Evolutionary conservation across 2,797 vertebrate species (phyloP).

Genomic region (Botia kubotai): DNA sequence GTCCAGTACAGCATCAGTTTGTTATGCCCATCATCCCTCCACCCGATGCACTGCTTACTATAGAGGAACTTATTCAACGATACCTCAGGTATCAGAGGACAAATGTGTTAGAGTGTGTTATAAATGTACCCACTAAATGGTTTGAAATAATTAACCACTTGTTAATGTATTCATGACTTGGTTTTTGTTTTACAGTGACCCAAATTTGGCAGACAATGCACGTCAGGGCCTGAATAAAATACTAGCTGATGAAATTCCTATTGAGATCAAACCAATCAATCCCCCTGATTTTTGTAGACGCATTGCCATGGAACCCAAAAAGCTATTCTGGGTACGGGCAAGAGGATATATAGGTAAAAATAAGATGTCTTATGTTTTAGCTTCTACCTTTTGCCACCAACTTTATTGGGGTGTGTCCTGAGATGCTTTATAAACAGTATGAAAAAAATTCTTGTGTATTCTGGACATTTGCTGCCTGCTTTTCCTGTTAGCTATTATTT

Average conservation of each 20-base stretch:
- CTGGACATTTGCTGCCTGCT: too few relatives aligned
- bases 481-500: too few relatives aligned
- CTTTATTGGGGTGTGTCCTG: too few relatives aligned
- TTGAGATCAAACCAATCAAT: slow-evolving; percentile 90
- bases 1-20: slow-evolving; percentile 89
- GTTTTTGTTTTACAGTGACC: slow-evolving; percentile 78
- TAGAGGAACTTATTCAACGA: slow-evolving; percentile 82
- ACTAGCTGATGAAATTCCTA: slow-evolving; percentile 86
- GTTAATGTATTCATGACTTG: neutral
- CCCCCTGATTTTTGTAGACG: slow-evolving; percentile 70
- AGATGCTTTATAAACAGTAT: too few relatives aligned
- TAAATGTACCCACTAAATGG: too few relatives aligned
- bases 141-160: neutral
- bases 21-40: slow-evolving; percentile 85
- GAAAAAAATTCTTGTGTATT: too few relatives aligned
- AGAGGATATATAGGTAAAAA: slow-evolving; percentile 88
- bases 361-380: too few relatives aligned
- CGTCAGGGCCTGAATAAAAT: slow-evolving; percentile 83
- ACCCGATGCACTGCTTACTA: slow-evolving; percentile 85
- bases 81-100: slow-evolving; percentile 78
- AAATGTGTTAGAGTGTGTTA: neutral
- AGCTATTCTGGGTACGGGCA: slow-evolving; percentile 92
- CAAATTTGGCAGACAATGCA: slow-evolving; percentile 80
- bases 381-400: too few relatives aligned
- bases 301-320: slow-evolving; percentile 78